Evolutionary conservation across 2,888 invertebrate genomes (phyloP).

Genomic region (Zaprionus bogoriensis): DNA sequence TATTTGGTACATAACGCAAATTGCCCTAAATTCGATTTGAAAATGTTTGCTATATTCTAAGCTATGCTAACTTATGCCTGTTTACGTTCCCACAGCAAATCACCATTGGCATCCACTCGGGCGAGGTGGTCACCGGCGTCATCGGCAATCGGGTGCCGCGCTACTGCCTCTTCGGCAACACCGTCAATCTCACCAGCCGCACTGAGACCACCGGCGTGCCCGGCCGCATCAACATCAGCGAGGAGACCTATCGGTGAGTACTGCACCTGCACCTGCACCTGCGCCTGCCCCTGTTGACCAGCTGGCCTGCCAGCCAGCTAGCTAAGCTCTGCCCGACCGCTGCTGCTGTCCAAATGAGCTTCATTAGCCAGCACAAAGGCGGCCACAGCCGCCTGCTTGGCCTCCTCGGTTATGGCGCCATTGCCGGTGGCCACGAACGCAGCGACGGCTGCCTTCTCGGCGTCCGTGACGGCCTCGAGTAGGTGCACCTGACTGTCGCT

Average conservation of each 20-base stretch:
- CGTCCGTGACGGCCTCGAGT: conserved; percentile 62
- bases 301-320: too few species aligned
- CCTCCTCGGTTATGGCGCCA: conserved; percentile 55
- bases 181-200: conserved; percentile 95
- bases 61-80: conserved; percentile 2
- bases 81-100: conserved; percentile 86
- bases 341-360: not conserved
- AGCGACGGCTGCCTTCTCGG: conserved; percentile 62
- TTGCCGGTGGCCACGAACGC: conserved; percentile 58
- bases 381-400: conserved; percentile 55
- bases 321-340: conserved; percentile 26
- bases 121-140: conserved; percentile 96
- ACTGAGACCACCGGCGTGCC: conserved; percentile 96
- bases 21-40: conserved; percentile 22
- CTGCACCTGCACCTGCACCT: not conserved
- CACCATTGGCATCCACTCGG: conserved; percentile 96
- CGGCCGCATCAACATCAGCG: conserved; percentile 95
- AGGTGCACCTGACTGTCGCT: conserved; percentile 62
- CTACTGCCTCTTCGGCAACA: conserved; percentile 96
- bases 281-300: too few species aligned
- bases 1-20: conserved; percentile 24
- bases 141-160: conserved; percentile 97
- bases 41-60: not conserved
- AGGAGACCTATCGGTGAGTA: conserved; percentile 93
- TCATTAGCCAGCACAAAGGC: conserved; percentile 45